Base-by-base conservation (phyloP, 1,140 invertebrate species). In the Scaptomyza montana region DNA sequence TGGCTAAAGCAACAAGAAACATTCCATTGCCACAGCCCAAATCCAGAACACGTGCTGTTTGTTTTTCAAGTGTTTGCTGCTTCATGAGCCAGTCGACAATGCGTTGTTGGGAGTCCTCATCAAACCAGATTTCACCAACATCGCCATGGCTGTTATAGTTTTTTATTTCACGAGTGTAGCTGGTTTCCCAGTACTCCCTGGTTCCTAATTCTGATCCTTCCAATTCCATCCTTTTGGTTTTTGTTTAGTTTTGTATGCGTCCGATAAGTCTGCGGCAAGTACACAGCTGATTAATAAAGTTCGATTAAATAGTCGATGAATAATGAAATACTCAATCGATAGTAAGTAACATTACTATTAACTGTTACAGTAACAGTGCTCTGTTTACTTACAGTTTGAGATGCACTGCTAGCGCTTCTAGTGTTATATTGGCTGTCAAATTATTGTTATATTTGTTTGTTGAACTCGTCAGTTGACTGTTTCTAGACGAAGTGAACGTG, bases 101-200 rank as follows among this genome's bases (percentile, higher is more conserved):
- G 77, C 96, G 94, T 45, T 94, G 92, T 41, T 96, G 95, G 67
- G 95, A 96, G 56, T 95, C 95, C 92, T 96, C 95, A 8, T 97
- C 97, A 91, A 98, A 99, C 98, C 98, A 98, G 43, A 98, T 94
- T 91, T 99, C 98, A 5, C 98, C 98, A 10, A 96, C 94, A 91
- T 98, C 97, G 3, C 97, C 97, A 91, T 96, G 94, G 67, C 95
- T 94, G 54, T 95, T 93, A 90, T 96, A 99, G 92, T 98, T 98
- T 33, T 93, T 92, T 39, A 98, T 94, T 93, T 99, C 98, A 61
- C 93, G 93, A 51, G 94, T 92, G 91, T 99, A 99, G 9, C 95
- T 93, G 50, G 94, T 92, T 84, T 98, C 95, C 98, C 98, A 99
- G 92, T 95, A 97, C 46, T 96, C 93, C 75, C 95, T 94, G 0